Percentiles rank a stretch among this genome's conserved stretches.
These are phyloP conservation scores for Hirudinaria manillensis DNA, from an alignment of 2,888 invertebrate species.

Conservation along the genomic window DNA sequence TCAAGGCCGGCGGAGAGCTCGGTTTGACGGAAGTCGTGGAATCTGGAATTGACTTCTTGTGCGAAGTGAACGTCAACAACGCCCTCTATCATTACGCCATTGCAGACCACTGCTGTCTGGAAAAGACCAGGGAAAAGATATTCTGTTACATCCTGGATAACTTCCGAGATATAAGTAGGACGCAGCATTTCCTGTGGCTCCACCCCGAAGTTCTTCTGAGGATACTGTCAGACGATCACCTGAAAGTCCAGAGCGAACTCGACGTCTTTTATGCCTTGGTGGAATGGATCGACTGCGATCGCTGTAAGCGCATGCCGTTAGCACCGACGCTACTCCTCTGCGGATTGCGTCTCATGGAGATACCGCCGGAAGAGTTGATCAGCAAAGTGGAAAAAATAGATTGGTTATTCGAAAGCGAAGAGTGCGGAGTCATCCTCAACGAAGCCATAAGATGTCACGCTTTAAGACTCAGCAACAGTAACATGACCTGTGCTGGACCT, in stretches of 20 bases:
- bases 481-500: constrained; percentile 9
- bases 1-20: constrained; percentile 31
- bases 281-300: constrained; percentile 46
- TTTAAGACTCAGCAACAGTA: constrained; percentile 27
- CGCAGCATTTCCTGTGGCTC: constrained; percentile 31
- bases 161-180: constrained; percentile 28
- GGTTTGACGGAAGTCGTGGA: constrained; percentile 31
- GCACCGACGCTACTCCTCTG: constrained; percentile 40
- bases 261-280: constrained; percentile 44
- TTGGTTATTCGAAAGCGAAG: constrained; percentile 38
- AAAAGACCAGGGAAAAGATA: constrained; percentile 29
- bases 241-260: constrained; percentile 36
- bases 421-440: constrained; percentile 29
- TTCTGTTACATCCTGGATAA: constrained; percentile 30
- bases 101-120: constrained; percentile 32
- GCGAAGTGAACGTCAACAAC: constrained; percentile 29
- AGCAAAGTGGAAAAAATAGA: constrained; percentile 42
- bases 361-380: constrained; percentile 43
- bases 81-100: constrained; percentile 33
- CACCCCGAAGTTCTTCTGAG: constrained; percentile 29
- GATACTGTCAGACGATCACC: constrained; percentile 32
- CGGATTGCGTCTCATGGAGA: constrained; percentile 42
- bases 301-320: constrained; percentile 40
- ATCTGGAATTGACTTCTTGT: constrained; percentile 34
- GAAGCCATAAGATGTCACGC: constrained; percentile 30